Base-by-base conservation (phyloP, 2,888 invertebrate genomes). In the Allygus modestus region DNA sequence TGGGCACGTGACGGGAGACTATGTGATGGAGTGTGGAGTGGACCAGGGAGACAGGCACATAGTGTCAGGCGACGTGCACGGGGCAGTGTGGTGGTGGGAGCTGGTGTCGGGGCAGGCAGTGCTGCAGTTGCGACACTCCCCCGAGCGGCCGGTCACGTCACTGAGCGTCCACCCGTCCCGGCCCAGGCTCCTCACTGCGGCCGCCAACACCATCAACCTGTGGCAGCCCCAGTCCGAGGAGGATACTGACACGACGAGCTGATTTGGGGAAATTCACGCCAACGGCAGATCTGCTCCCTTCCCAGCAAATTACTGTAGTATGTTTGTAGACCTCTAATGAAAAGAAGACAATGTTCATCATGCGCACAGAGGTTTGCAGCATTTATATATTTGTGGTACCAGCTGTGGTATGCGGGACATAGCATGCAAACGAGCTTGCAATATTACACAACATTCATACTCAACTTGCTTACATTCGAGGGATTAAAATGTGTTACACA, bases 1-100 rank as follows among this genome's bases (percentile, higher is more conserved):
- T 26, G 99, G 98, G 0, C 98, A 99, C 89, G 92, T 92, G 86
- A 95, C 96, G 79, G 94, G 93, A 86, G 96, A 98, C 89, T 96
- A 95, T 90, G 95, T 95, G 88, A 93, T 99, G 65, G 98, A 99
- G 90, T 97, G 97, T 89, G 95, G 95, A 82, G 93, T 98, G 0
- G 95, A 97, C 90, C 92, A 94, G 83, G 95, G 94, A 86, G 99
- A 99, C 89, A 95, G 95, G 73, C 94, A 95, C 88, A 94, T 99
- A 69, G 91, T 99, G 61, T 96, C 97, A 26, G 99, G 99, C 0
- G 98, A 98, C 0, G 95, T 95, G 17, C 95, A 96, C 85, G 99
- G 99, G 0, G 92, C 93, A 87, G 91, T 98, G 7, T 96, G 95
- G 91, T 94, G 95, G 88, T 99, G 98, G 97, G 97, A 98, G 91